Conservation (phyloP, 2,888 invertebrate genomes). For the Cactoblastis cactorum region DNA sequence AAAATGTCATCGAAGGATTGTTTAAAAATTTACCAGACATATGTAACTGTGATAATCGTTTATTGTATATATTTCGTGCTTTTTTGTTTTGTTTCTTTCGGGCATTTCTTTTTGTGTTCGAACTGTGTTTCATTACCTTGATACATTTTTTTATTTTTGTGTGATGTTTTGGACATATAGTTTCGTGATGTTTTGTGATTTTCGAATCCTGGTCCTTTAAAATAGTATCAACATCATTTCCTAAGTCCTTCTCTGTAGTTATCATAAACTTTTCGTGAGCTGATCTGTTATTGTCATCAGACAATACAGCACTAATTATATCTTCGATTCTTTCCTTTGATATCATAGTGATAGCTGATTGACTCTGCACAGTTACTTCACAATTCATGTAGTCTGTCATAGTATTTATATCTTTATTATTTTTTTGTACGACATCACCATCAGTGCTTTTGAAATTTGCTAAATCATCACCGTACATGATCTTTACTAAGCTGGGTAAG, state of each 20-base stretch:
- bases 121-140: not conserved
- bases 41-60: not conserved
- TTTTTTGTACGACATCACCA: constrained; percentile 18
- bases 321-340: constrained; percentile 11
- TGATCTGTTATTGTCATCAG: not conserved
- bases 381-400: constrained; percentile 31
- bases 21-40: constrained; percentile 29
- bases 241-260: not conserved
- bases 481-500: constrained; percentile 43
- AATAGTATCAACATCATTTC: not conserved
- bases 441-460: constrained; percentile 29
- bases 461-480: constrained; percentile 36
- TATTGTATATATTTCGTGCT: not conserved
- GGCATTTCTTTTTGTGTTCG: not conserved
- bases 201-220: not conserved
- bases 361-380: not conserved
- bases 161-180: not conserved
- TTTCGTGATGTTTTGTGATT: not conserved
- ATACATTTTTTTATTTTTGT: not conserved
- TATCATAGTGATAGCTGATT: not conserved
- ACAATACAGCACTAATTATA: not conserved
- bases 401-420: constrained; percentile 30
- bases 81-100: not conserved
- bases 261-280: not conserved
- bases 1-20: constrained; percentile 26